These are phyloP conservation scores for Conus canariensis DNA, from an alignment of 2,888 invertebrate genomes.

Conservation along the genomic window DNA sequence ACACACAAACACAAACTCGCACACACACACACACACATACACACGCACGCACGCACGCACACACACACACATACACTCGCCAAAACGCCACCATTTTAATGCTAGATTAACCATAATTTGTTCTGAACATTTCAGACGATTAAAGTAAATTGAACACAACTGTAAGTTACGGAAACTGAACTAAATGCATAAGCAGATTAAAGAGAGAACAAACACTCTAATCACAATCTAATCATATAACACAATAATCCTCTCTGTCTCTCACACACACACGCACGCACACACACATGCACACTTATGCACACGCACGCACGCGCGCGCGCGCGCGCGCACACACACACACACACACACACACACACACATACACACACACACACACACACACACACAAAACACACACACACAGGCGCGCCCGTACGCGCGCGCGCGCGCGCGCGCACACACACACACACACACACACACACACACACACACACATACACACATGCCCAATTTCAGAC, in stretches of 20 bases:
- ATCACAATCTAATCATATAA: no score
- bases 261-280: not conserved
- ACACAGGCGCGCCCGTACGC: not conserved
- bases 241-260: no score
- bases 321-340: not conserved
- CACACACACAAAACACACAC: not conserved
- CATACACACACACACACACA: not conserved
- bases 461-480: constrained; percentile 6
- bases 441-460: not conserved
- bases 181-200: no score
- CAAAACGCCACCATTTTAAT: not conserved
- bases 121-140: no score
- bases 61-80: not conserved
- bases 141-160: no score
- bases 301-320: not conserved
- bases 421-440: not conserved
- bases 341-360: not conserved
- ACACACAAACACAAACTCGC: not conserved
- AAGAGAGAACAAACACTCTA: no score
- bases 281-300: not conserved
- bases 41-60: not conserved
- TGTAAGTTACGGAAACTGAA: no score
- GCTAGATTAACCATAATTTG: no score
- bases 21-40: constrained; percentile 15
- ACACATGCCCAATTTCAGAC: not conserved